A percentile compares a stretch with the other conserved stretches of the same genome.
Evolutionary conservation across 2,113 vertebrate species (phyloP).

Genomic region (Steatornis caripensis): DNA sequence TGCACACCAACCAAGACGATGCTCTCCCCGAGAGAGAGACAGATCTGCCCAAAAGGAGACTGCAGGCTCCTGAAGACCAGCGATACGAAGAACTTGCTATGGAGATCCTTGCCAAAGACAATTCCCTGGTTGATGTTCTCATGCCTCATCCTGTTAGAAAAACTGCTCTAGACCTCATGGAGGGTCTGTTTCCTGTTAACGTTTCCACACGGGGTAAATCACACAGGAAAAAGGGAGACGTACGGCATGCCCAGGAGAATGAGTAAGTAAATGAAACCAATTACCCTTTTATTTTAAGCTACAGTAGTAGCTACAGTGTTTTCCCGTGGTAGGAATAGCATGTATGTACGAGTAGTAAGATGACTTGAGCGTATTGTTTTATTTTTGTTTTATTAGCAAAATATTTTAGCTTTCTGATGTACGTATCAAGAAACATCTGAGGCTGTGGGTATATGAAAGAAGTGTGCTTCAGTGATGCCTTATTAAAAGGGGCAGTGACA

Average conservation of each 20-base stretch:
- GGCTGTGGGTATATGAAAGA: not conserved
- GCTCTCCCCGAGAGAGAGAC: not conserved
- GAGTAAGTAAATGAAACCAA: not conserved
- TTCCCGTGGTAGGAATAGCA: not conserved
- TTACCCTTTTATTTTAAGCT: not conserved
- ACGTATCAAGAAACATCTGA: not conserved
- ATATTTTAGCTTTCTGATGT: not conserved
- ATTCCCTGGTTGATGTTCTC: slow-evolving; percentile 77
- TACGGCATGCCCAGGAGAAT: not conserved
- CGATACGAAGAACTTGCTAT: slow-evolving; percentile 75
- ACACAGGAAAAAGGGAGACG: not conserved
- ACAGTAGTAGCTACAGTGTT: too few species aligned
- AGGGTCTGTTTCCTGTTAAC: slow-evolving; percentile 85
- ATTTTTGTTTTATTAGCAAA: not conserved
- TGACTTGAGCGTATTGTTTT: not conserved
- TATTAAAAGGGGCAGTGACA: not conserved
- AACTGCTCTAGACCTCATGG: slow-evolving; percentile 86
- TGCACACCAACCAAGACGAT: not conserved
- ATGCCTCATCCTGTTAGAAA: slow-evolving; percentile 78
- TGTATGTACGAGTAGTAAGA: not conserved
- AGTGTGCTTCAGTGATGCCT: not conserved
- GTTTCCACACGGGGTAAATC: slow-evolving; percentile 75
- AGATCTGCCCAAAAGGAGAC: not conserved
- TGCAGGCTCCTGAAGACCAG: slow-evolving; percentile 33
- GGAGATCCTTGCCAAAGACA: slow-evolving; percentile 81